Conservation (phyloP, 2,797 vertebrate genomes). For the Arrhamphus sclerolepis region DNA sequence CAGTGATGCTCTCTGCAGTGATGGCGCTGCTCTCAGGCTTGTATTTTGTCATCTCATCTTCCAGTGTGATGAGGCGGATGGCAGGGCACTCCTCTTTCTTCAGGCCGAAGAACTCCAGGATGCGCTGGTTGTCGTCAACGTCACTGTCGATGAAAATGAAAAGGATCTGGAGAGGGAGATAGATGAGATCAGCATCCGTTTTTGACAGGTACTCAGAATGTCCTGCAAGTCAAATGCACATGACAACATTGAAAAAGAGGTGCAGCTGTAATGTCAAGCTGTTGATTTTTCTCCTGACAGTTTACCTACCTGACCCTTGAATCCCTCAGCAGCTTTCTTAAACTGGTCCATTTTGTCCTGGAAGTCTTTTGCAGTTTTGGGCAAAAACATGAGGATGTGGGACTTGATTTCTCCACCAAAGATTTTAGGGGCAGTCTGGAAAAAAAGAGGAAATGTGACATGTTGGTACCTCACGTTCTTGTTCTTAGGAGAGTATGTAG, state of each 20-base stretch:
- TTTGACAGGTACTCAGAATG: not conserved
- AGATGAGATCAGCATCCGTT: not conserved
- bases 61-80: slow-evolving; percentile 94
- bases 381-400: slow-evolving; percentile 95
- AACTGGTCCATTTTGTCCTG: slow-evolving; percentile 91
- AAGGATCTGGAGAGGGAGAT: slow-evolving; percentile 85
- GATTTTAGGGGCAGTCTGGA: slow-evolving; percentile 96
- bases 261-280: no score
- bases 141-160: slow-evolving; percentile 99
- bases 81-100: slow-evolving; percentile 98
- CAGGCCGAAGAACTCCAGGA: slow-evolving; percentile 97
- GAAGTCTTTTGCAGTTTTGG: slow-evolving; percentile 88
- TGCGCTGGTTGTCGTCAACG: slow-evolving; percentile 94
- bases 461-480: not conserved
- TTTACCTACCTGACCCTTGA: slow-evolving; percentile 90
- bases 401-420: slow-evolving; percentile 99
- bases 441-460: slow-evolving; percentile 1
- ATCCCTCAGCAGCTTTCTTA: slow-evolving; percentile 89
- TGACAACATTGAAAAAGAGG: no score
- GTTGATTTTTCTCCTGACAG: not conserved
- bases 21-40: slow-evolving; percentile 87
- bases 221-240: no score
- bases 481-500: not conserved
- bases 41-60: slow-evolving; percentile 99
- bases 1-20: slow-evolving; percentile 87